These are phyloP conservation scores for Chiloscyllium plagiosum DNA, from an alignment of 2,113 vertebrate genomes.

Conservation along the genomic window DNA sequence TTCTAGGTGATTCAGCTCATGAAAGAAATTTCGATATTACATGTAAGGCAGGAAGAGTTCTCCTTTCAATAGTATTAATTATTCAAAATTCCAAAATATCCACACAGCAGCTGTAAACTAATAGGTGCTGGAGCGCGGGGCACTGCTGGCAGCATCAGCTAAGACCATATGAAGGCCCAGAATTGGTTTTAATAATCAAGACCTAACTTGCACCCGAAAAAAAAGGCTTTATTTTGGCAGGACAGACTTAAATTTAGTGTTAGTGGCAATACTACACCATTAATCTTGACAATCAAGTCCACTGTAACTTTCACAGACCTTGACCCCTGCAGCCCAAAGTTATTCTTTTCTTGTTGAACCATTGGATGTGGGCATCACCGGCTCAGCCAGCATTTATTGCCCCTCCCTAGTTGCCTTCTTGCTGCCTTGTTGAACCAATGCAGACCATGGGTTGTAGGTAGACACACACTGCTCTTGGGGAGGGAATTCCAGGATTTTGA, in stretches of 20 bases:
- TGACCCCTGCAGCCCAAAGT: not conserved
- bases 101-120: not conserved
- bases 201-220: not conserved
- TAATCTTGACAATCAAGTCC: not conserved
- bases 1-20: not conserved
- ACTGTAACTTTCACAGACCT: not conserved
- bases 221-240: not conserved
- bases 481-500: too few relatives aligned
- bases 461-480: too few relatives aligned
- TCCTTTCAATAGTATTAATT: not conserved
- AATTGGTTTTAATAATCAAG: not conserved
- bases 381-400: too few relatives aligned
- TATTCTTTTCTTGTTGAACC: too few relatives aligned
- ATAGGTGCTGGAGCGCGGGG: not conserved
- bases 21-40: not conserved
- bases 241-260: not conserved
- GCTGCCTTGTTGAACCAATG: too few relatives aligned
- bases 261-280: not conserved
- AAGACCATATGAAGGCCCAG: not conserved
- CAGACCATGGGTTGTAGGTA: too few relatives aligned
- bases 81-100: not conserved
- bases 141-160: too few relatives aligned
- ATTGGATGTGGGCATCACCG: too few relatives aligned
- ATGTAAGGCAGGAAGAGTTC: not conserved
- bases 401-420: too few relatives aligned